Conservation (phyloP, 2,113 vertebrate species). For the Ia io region DNA sequence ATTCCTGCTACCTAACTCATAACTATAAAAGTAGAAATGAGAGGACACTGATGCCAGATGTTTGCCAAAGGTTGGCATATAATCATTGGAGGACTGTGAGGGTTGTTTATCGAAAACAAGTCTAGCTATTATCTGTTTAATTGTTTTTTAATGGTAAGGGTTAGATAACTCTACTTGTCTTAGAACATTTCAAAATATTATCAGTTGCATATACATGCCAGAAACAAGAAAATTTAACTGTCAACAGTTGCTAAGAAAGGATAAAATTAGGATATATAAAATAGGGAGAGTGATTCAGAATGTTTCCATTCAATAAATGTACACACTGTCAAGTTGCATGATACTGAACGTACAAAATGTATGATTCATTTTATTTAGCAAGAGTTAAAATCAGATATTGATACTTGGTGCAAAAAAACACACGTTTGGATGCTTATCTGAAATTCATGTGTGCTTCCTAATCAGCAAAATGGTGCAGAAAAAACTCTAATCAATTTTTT, state of each 20-base stretch:
- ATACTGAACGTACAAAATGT: not conserved
- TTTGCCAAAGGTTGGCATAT: not conserved
- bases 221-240: not conserved
- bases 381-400: not conserved
- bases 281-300: not conserved
- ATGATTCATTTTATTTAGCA: not conserved
- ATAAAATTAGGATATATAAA: not conserved
- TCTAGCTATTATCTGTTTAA: not conserved
- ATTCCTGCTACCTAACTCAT: not conserved
- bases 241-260: not conserved
- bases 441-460: slow-evolving; percentile 17
- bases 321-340: not conserved
- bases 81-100: not conserved
- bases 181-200: not conserved
- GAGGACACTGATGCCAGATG: not conserved
- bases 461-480: not conserved
- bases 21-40: slow-evolving; percentile 30
- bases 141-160: not conserved
- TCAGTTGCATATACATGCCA: not conserved
- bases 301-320: not conserved
- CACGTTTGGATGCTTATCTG: not conserved
- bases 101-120: not conserved
- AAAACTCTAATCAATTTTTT: not conserved
- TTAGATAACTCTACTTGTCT: not conserved
- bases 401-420: not conserved